Conservation (phyloP, 2,888 invertebrate species). For the Saturnia japonica region DNA sequence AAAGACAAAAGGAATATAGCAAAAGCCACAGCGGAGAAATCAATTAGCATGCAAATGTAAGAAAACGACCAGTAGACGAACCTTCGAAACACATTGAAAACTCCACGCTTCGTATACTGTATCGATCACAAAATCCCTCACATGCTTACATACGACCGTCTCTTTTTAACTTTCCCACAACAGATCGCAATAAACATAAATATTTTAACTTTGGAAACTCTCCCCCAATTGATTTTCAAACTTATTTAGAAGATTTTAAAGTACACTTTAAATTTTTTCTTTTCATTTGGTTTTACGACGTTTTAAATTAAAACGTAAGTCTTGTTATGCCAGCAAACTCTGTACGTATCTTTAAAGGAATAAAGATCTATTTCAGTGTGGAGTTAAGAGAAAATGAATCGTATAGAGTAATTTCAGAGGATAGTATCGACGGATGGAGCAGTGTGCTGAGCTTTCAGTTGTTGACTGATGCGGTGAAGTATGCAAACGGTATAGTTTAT, state of each 20-base stretch:
- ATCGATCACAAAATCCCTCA: slow-evolving; percentile 77
- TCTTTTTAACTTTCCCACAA: slow-evolving; percentile 80
- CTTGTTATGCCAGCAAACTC: slow-evolving; percentile 79
- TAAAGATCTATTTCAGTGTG: slow-evolving; percentile 77
- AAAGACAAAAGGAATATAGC: slow-evolving; percentile 63
- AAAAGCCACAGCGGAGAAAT: slow-evolving; percentile 57
- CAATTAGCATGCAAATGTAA: slow-evolving; percentile 81
- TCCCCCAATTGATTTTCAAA: slow-evolving; percentile 32
- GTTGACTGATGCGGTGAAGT: slow-evolving; percentile 52
- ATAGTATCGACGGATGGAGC: slow-evolving; percentile 47
- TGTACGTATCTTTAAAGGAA: slow-evolving; percentile 76
- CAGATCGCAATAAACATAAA: slow-evolving; percentile 81
- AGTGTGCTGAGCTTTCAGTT: slow-evolving; percentile 51
- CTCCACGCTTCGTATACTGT: slow-evolving; percentile 55
- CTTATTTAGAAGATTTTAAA: background rate
- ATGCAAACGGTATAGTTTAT: slow-evolving; percentile 33
- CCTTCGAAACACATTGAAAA: slow-evolving; percentile 53
- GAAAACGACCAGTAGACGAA: slow-evolving; percentile 76
- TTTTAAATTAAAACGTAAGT: slow-evolving; percentile 32
- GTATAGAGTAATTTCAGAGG: slow-evolving; percentile 61
- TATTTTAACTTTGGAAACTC: slow-evolving; percentile 52
- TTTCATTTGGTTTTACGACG: slow-evolving; percentile 28
- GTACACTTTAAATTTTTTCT: slow-evolving; percentile 21
- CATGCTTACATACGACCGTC: slow-evolving; percentile 78
- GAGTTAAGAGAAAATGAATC: slow-evolving; percentile 73